Conservation (phyloP, 2,888 invertebrate species). For the Aromia moschata region DNA sequence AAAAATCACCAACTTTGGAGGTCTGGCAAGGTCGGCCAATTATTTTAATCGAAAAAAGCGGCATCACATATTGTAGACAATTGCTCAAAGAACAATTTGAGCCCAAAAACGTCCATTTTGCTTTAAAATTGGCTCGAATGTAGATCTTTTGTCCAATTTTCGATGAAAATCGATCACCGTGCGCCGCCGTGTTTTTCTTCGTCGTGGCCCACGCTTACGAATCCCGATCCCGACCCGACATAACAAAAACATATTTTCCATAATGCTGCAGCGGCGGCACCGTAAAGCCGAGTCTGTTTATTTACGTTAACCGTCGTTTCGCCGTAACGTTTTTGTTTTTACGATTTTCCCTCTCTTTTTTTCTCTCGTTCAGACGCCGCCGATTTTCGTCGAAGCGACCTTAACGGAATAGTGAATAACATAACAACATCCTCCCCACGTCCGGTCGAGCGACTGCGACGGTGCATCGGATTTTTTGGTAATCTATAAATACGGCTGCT, state of each 20-base stretch:
- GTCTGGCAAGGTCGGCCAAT: no score
- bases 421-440: slow-evolving; percentile 17
- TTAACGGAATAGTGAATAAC: slow-evolving; percentile 14
- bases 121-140: no score
- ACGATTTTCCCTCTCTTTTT: slow-evolving; percentile 19
- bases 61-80: no score
- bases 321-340: slow-evolving; percentile 8
- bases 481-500: slow-evolving; percentile 43
- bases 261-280: no score
- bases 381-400: slow-evolving; percentile 15
- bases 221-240: slow-evolving; percentile 21
- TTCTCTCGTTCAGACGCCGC: slow-evolving; percentile 3
- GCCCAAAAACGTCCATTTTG: no score
- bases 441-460: slow-evolving; percentile 33
- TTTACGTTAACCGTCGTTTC: slow-evolving; percentile 10
- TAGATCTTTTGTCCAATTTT: no score
- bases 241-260: slow-evolving; percentile 10
- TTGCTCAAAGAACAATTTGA: no score
- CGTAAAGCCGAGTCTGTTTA: slow-evolving; percentile 5
- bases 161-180: no score
- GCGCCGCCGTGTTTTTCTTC: no score
- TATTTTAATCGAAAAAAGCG: no score
- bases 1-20: no score
- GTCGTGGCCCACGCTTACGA: no score
- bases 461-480: slow-evolving; percentile 38